phyloP scores from a whole-genome alignment of 2,113 vertebrate species.

The Cacatua alba region DNA sequence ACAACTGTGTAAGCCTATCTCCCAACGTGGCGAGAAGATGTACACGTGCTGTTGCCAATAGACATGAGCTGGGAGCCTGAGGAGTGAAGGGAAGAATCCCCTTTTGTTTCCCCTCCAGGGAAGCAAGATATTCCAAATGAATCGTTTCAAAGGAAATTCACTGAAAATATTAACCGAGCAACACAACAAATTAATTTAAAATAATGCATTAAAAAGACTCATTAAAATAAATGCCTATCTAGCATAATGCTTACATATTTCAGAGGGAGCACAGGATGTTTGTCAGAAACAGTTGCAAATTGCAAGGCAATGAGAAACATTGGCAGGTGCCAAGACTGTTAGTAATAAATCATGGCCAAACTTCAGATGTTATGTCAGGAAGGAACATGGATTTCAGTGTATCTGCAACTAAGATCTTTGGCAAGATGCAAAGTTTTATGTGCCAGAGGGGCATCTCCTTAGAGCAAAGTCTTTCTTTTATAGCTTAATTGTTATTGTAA shows the following conservation, averaged over 20 bases:
- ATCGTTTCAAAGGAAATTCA: not conserved
- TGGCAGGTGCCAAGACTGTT: not conserved
- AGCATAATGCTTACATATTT: not conserved
- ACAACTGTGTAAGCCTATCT: not conserved
- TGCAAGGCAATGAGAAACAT: not conserved
- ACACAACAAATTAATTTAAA: not conserved
- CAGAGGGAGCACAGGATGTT: not conserved
- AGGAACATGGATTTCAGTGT: not conserved
- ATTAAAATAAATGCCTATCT: not conserved
- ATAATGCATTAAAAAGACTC: not conserved
- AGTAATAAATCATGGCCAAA: not conserved
- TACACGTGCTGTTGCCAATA: accelerated
- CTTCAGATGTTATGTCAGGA: not conserved
- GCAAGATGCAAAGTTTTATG: not conserved
- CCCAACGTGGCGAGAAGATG: not conserved
- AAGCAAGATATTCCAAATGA: not conserved
- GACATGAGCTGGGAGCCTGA: not conserved
- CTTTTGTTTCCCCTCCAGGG: not conserved
- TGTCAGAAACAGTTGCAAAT: not conserved
- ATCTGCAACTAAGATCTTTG: not conserved
- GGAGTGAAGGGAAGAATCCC: not conserved
- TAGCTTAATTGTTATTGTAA: not conserved
- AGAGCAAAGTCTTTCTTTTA: not conserved
- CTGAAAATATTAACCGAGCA: not conserved
- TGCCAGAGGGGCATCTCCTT: not conserved